Conservation (phyloP, 2,797 vertebrate genomes). For the Mionectes olivaceus region DNA sequence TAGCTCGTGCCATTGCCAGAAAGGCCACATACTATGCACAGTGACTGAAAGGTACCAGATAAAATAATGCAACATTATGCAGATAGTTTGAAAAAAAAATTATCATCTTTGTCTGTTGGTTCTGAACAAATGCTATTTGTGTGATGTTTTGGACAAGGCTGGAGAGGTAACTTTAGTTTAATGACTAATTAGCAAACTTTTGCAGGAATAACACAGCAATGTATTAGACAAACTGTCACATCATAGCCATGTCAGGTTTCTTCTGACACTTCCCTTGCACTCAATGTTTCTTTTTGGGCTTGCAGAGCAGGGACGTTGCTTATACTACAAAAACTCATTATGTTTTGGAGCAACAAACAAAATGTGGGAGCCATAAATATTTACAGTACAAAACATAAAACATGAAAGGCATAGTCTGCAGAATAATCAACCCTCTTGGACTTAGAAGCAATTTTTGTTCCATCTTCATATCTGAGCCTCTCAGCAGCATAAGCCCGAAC, state of each 20-base stretch:
- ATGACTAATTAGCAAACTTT: constrained; percentile 58
- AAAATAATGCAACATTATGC: neutral
- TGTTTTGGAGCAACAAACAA: constrained; percentile 36
- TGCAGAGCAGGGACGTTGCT: neutral
- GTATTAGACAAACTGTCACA: constrained; percentile 40
- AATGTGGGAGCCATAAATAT: constrained; percentile 11
- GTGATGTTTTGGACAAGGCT: constrained; percentile 35
- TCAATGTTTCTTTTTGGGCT: neutral
- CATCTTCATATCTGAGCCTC: neutral
- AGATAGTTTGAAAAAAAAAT: neutral
- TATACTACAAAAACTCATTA: neutral
- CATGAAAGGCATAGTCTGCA: neutral
- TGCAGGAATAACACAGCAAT: constrained; percentile 6
- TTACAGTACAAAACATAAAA: constrained; percentile 4
- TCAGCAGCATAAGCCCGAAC: neutral
- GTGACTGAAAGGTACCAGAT: neutral
- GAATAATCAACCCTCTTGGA: neutral
- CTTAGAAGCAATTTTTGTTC: neutral
- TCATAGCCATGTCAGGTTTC: constrained; percentile 4
- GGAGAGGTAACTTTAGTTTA: constrained; percentile 11
- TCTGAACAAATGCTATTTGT: neutral
- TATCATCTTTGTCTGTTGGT: neutral
- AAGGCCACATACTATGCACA: neutral
- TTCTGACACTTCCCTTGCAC: constrained; percentile 40
- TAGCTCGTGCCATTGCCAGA: neutral